These are phyloP conservation scores for Martes martes DNA, from an alignment of 2,113 vertebrate genomes.

Conservation along the genomic window DNA sequence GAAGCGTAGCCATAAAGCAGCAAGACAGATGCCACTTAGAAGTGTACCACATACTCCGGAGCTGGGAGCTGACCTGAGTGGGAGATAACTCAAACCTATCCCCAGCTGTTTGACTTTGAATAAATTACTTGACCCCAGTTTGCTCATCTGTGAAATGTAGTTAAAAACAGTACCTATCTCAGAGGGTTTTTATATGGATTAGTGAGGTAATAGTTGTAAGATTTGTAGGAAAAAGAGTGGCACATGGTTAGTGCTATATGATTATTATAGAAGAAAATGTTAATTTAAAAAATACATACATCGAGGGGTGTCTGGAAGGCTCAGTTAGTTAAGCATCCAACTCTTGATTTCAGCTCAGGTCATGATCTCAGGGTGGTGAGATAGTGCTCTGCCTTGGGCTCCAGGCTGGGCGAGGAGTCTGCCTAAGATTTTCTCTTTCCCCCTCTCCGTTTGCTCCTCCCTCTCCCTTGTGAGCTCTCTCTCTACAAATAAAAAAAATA, in stretches of 20 bases:
- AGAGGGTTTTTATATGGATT: neutral
- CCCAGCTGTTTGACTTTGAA: neutral
- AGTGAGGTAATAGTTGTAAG: neutral
- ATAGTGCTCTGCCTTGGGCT: neutral
- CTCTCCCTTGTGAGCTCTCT: neutral
- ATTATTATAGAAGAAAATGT: neutral
- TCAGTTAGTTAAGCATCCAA: neutral
- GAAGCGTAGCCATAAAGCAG: neutral
- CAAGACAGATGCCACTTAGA: neutral
- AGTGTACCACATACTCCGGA: neutral
- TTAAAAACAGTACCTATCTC: neutral
- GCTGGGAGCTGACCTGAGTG: neutral
- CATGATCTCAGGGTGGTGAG: neutral
- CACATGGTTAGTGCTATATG: neutral
- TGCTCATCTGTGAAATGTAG: neutral
- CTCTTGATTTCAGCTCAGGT: neutral
- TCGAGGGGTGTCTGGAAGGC: neutral
- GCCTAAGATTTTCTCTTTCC: neutral
- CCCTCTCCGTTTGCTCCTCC: neutral
- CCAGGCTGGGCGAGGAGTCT: neutral
- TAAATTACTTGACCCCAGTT: neutral
- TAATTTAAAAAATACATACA: neutral
- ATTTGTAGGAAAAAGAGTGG: neutral
- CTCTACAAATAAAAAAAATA: neutral
- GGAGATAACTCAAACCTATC: neutral